Evolutionary conservation across 2,888 invertebrate species (phyloP).

Genomic region (Automeris io): DNA sequence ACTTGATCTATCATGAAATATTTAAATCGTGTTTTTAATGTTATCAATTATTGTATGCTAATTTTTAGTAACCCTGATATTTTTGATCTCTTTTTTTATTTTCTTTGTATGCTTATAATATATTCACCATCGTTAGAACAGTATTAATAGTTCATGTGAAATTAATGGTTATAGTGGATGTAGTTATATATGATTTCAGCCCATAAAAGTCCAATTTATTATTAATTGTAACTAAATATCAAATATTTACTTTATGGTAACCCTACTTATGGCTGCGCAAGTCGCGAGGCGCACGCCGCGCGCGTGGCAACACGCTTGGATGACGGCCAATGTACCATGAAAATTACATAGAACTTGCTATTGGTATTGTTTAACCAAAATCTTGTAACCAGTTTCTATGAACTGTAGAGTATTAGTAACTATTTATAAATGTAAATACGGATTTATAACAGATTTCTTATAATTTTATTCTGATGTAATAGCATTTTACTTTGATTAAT

Average conservation of each 20-base stretch:
- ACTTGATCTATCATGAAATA: too few species aligned
- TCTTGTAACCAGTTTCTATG: constrained; percentile 14
- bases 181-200: too few species aligned
- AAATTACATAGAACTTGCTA: constrained; percentile 35
- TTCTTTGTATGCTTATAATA: too few species aligned
- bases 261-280: neutral
- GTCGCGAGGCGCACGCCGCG: constrained; percentile 14
- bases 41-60: too few species aligned
- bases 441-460: constrained; percentile 5
- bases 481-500: neutral
- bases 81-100: too few species aligned
- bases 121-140: too few species aligned
- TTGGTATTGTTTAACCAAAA: constrained; percentile 39
- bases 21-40: too few species aligned
- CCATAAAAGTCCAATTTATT: too few species aligned
- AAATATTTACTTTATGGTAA: neutral
- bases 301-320: constrained; percentile 55
- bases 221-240: too few species aligned
- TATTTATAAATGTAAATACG: constrained; percentile 18
- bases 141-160: too few species aligned
- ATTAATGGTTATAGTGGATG: too few species aligned
- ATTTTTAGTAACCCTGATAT: too few species aligned
- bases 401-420: constrained; percentile 16
- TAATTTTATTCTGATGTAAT: neutral
- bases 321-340: constrained; percentile 50